Evolutionary conservation across 2,797 vertebrate species (phyloP).

Genomic region (Gymnocypris eckloni): DNA sequence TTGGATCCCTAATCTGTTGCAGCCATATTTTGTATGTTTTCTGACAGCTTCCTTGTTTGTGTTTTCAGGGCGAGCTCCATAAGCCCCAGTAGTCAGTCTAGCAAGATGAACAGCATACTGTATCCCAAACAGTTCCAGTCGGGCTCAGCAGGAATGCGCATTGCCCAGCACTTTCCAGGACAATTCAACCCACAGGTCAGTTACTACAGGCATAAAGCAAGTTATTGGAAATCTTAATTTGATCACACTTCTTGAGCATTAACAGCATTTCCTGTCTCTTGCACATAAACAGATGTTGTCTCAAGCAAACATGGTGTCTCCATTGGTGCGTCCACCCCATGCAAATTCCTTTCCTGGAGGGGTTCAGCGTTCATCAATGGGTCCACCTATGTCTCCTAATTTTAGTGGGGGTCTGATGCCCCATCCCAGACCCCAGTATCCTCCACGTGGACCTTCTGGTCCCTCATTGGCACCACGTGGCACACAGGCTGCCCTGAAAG

Average conservation of each 20-base stretch:
- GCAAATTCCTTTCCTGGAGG: constrained; percentile 91
- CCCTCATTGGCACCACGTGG: constrained; percentile 86
- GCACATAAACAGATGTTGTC: constrained; percentile 86
- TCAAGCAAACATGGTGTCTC: constrained; percentile 95
- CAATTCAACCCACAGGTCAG: constrained; percentile 96
- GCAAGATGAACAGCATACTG: constrained; percentile 97
- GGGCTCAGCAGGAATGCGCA: constrained; percentile 88
- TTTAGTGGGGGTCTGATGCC: constrained; percentile 92
- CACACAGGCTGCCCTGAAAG: constrained; percentile 88
- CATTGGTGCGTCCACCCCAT: constrained; percentile 92
- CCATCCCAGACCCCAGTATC: constrained; percentile 87
- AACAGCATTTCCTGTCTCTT: not conserved
- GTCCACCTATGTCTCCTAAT: constrained; percentile 84
- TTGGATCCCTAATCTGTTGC: not conserved
- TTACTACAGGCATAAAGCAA: not conserved
- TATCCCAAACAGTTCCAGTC: constrained; percentile 98
- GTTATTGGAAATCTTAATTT: not conserved
- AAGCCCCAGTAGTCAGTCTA: constrained; percentile 96
- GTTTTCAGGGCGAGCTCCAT: constrained; percentile 91
- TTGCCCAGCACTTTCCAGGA: constrained; percentile 92
- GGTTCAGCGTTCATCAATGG: constrained; percentile 91
- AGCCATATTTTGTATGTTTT: not conserved
- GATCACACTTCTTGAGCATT: not conserved
- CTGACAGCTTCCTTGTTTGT: constrained; percentile 44
- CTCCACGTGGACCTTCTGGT: constrained; percentile 85